phyloP scores from a whole-genome alignment of 2,888 invertebrate genomes.

The Peribatodes rhomboidaria region DNA sequence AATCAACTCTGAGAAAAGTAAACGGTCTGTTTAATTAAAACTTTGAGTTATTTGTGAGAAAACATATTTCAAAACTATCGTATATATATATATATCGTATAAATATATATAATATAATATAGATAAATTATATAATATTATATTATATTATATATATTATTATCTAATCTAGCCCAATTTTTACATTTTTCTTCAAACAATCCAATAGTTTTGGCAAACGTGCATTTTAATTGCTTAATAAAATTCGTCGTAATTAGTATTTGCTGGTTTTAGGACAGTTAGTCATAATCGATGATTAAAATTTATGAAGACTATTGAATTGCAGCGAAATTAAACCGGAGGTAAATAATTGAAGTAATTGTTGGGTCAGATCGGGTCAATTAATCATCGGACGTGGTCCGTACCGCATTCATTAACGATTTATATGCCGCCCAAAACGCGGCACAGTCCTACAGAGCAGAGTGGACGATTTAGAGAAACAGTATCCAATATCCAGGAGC shows the following conservation, averaged over 20 bases:
- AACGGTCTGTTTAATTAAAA: slow-evolving; percentile 30
- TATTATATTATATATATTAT: too few species aligned
- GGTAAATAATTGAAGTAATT: slow-evolving; percentile 85
- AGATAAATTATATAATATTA: too few species aligned
- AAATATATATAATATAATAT: too few species aligned
- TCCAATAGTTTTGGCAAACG: too few species aligned
- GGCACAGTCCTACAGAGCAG: slow-evolving; percentile 10
- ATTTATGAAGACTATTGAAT: slow-evolving; percentile 60
- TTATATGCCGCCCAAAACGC: slow-evolving; percentile 71
- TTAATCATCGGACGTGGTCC: slow-evolving; percentile 79
- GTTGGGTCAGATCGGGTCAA: slow-evolving; percentile 82
- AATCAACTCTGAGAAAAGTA: slow-evolving; percentile 34
- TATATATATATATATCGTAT: too few species aligned
- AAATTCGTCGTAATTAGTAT: slow-evolving; percentile 11
- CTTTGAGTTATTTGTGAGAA: slow-evolving; percentile 20
- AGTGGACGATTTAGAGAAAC: slow-evolving; percentile 1
- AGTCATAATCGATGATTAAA: slow-evolving; percentile 54
- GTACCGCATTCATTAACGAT: slow-evolving; percentile 70
- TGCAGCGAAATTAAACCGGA: slow-evolving; percentile 70
- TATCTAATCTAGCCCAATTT: too few species aligned
- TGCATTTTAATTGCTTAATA: neutral
- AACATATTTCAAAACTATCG: slow-evolving; percentile 2
- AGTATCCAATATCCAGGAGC: neutral
- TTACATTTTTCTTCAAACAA: too few species aligned
- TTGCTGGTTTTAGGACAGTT: slow-evolving; percentile 1